phyloP scores from a whole-genome alignment of 2,797 vertebrate species.

The Gymnocypris eckloni region DNA sequence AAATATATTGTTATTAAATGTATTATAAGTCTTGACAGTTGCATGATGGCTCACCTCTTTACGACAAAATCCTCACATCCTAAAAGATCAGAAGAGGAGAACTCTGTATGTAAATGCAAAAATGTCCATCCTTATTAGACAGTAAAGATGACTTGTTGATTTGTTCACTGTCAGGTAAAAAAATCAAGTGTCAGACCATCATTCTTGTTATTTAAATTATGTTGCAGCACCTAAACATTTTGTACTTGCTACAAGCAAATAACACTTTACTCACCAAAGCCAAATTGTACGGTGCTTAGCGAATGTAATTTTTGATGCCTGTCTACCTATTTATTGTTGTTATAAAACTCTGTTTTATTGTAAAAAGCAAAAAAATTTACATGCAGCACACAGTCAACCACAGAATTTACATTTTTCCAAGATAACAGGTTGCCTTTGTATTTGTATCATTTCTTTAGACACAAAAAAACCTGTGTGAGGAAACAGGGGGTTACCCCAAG shows the following conservation, averaged over 20 bases:
- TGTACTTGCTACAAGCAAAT: background rate
- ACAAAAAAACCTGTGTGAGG: slow-evolving; percentile 39
- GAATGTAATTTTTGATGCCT: background rate
- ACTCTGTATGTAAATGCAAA: background rate
- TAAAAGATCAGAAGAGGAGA: background rate
- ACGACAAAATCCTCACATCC: background rate
- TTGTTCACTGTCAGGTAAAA: background rate
- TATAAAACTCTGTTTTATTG: background rate
- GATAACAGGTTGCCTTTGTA: slow-evolving; percentile 17
- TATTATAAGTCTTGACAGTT: background rate
- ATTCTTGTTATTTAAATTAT: background rate
- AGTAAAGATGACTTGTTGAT: background rate
- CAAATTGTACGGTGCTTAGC: background rate
- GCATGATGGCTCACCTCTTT: background rate
- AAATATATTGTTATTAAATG: no score
- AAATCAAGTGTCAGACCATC: background rate
- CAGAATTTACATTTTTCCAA: slow-evolving; percentile 13
- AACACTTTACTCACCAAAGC: background rate
- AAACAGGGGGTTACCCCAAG: slow-evolving; percentile 52
- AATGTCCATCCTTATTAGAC: background rate
- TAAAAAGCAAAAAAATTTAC: background rate
- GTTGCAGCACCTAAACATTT: background rate
- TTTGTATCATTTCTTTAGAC: slow-evolving; percentile 30
- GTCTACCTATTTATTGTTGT: slow-evolving; percentile 10
- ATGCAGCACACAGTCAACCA: background rate